phyloP scores from a whole-genome alignment of 1,140 invertebrate genomes.

The Papilio helenus region DNA sequence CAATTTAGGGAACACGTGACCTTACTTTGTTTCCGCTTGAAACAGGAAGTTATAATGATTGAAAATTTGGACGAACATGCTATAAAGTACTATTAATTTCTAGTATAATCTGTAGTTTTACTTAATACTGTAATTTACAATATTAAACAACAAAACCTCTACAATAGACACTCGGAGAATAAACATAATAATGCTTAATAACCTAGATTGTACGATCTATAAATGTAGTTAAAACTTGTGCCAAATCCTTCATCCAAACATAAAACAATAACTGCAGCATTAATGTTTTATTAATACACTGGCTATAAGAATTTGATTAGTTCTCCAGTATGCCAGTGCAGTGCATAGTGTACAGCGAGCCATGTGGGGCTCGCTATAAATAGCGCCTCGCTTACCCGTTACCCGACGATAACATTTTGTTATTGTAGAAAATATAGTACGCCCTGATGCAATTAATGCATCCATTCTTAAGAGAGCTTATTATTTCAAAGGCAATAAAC shows the following conservation, averaged over 20 bases:
- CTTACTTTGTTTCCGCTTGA: not conserved
- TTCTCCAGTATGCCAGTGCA: not conserved
- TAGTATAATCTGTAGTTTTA: too few species aligned
- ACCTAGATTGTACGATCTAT: too few species aligned
- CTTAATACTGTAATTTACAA: too few species aligned
- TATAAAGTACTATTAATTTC: too few species aligned
- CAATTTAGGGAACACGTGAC: not conserved
- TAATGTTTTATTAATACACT: not conserved
- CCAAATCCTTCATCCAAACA: too few species aligned
- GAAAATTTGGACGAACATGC: not conserved
- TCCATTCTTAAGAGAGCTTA: not conserved
- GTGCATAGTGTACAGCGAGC: not conserved
- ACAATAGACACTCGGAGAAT: too few species aligned
- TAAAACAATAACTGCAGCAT: too few species aligned
- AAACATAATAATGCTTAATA: too few species aligned
- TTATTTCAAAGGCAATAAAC: not conserved
- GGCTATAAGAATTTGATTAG: not conserved
- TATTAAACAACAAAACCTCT: too few species aligned
- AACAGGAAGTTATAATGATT: not conserved
- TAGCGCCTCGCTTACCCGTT: not conserved
- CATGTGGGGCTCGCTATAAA: constrained; percentile 3
- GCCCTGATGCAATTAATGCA: not conserved
- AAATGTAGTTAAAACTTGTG: too few species aligned
- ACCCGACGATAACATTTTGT: not conserved
- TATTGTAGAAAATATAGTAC: constrained; percentile 1